Base-by-base conservation (phyloP, 2,888 invertebrate genomes). In the Drosophila neonasuta region DNA sequence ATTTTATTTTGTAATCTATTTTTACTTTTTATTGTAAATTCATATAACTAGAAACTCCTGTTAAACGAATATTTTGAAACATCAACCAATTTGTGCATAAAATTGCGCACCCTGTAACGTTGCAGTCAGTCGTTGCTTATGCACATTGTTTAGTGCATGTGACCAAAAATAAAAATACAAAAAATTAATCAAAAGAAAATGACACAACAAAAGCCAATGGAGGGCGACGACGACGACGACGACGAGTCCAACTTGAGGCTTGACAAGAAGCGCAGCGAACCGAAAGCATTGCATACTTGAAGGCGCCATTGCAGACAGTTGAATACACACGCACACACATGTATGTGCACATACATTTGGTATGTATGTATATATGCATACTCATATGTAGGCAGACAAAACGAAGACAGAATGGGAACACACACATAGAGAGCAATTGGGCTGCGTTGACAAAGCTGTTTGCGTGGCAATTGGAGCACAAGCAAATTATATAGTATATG, bases 151-250 rank as follows among this genome's bases (percentile, higher is more conserved):
- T 34, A 66, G 49, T 34, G 41, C 50, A 70, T 73, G 52, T 74
- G 74, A 74, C 69, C 71, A 52, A 79, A 83, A 79, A 71, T 57
- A 66, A 57, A 72, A 67, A 63, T 51, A 70, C 60, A 69, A 71
- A 76, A 80, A 70, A 72, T 67, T 73, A 81, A 77, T 86, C 72
- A 80, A 79, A 78, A 72, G 69, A 67, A 80, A 76, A 86, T 79
- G 58, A 74, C 61, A 72, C 76, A 75, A 75, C 73, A 87, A 86
- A 73, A 67, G 68, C 68, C 71, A 67, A 60, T 67, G 24, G 24
- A 24, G 24, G 56, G 24, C 60, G 32, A 62, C 30, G 52, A 49
- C 30, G 52, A 49, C 60, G 32, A 59, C 30, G 56, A 44, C 29
- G 62, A 52, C 9, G 42, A 63, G 50, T 58, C 34, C 46, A 46